Percentiles rank a stretch among this genome's conserved stretches.
These are phyloP conservation scores for Pseudanteris insignis DNA, from an alignment of 2,888 invertebrate species.

Conservation along the genomic window DNA sequence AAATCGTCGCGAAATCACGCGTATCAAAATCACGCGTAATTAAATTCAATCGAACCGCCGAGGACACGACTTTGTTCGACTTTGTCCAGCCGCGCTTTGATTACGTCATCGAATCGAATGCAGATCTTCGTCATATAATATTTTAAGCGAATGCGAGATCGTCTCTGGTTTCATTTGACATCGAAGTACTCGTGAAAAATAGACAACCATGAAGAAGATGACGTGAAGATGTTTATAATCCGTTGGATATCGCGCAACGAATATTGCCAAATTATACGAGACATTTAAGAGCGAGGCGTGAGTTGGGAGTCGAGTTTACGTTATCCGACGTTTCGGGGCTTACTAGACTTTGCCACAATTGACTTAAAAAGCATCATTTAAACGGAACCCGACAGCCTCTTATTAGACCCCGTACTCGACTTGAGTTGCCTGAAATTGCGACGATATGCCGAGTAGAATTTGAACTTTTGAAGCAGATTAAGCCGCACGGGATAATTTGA, in stretches of 20 bases:
- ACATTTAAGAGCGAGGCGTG: slow-evolving; percentile 7
- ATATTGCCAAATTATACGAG: slow-evolving; percentile 18
- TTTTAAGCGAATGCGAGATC: slow-evolving; percentile 1
- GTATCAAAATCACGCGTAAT: slow-evolving; percentile 36
- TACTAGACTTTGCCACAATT: slow-evolving; percentile 23
- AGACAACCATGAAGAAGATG: no score
- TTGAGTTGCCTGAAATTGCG: no score
- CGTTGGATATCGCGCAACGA: no score
- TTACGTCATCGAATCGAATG: slow-evolving; percentile 7
- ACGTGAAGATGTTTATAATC: no score
- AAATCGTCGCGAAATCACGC: slow-evolving; percentile 13
- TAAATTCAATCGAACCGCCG: slow-evolving; percentile 14
- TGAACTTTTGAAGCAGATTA: no score
- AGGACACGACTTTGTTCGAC: slow-evolving; percentile 13
- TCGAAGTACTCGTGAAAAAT: no score
- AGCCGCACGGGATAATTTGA: no score
- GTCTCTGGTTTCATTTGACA: not conserved
- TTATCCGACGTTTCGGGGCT: slow-evolving; percentile 17
- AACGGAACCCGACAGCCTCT: slow-evolving; percentile 15
- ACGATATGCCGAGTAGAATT: no score
- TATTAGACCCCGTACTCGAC: no score
- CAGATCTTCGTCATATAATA: slow-evolving; percentile 3
- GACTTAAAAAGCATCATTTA: slow-evolving; percentile 21
- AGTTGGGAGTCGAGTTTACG: slow-evolving; percentile 23
- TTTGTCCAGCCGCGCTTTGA: slow-evolving; percentile 5